These are phyloP conservation scores for Ormia ochracea DNA, from an alignment of 2,888 invertebrate genomes.

Conservation along the genomic window DNA sequence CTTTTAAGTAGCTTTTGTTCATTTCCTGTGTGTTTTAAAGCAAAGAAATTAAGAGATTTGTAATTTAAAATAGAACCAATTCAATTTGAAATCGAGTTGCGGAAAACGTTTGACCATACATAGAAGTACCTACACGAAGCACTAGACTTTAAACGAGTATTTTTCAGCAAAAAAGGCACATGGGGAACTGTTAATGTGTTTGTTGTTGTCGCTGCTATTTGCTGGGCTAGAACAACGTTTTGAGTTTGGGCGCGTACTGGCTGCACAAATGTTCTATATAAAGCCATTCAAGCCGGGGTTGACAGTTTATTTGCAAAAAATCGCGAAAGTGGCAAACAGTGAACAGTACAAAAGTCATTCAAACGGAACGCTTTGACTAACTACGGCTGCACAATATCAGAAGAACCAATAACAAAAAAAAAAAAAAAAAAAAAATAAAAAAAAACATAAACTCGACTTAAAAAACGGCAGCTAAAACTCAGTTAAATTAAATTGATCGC, in stretches of 20 bases:
- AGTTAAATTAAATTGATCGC: slow-evolving; percentile 18
- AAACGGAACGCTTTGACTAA: slow-evolving; percentile 35
- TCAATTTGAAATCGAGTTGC: background rate
- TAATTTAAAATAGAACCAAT: slow-evolving; percentile 23
- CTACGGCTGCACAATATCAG: too few relatives aligned
- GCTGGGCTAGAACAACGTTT: slow-evolving; percentile 37
- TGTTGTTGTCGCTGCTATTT: slow-evolving; percentile 4
- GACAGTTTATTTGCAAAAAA: slow-evolving; percentile 73
- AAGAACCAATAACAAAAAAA: too few relatives aligned
- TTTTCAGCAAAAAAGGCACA: slow-evolving; percentile 8
- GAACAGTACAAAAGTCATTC: slow-evolving; percentile 65
- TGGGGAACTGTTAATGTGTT: slow-evolving; percentile 31
- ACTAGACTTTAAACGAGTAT: background rate
- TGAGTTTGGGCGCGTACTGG: slow-evolving; percentile 48
- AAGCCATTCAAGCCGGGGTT: slow-evolving; percentile 67
- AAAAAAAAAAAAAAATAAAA: background rate
- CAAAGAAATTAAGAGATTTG: slow-evolving; percentile 32
- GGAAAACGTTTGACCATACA: slow-evolving; percentile 49
- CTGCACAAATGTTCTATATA: slow-evolving; percentile 68
- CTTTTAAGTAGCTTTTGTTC: slow-evolving; percentile 15
- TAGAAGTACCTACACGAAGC: slow-evolving; percentile 50
- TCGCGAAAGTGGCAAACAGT: slow-evolving; percentile 71
- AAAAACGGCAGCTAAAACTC: background rate
- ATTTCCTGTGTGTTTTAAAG: slow-evolving; percentile 39
- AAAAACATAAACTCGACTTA: background rate